Percentiles rank a stretch among this genome's conserved stretches.
These are phyloP conservation scores for Oligia strigilis DNA, from an alignment of 2,888 invertebrate species.

Conservation along the genomic window DNA sequence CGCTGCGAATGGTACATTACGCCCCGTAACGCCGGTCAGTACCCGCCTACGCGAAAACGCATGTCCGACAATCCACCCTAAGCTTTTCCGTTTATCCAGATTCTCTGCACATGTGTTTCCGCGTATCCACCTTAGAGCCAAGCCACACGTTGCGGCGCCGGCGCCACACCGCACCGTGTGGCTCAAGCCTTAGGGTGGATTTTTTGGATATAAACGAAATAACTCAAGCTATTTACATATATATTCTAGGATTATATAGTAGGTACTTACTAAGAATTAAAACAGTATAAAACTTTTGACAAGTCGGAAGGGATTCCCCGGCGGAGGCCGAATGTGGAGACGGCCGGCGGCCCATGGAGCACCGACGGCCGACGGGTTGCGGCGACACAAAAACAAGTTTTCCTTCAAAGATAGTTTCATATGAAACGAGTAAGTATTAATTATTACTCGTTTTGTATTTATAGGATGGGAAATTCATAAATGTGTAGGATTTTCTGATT, in stretches of 20 bases:
- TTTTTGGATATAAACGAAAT: too few relatives aligned
- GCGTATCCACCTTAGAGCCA: too few relatives aligned
- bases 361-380: background rate
- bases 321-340: background rate
- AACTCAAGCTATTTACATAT: background rate
- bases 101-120: too few relatives aligned
- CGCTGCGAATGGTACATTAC: too few relatives aligned
- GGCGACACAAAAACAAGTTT: conserved; percentile 40
- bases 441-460: conserved; percentile 2
- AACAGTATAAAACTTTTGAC: conserved; percentile 6
- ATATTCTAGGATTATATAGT: background rate
- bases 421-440: background rate
- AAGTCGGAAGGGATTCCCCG: conserved; percentile 49
- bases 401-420: background rate
- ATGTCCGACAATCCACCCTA: too few relatives aligned
- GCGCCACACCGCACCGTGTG: too few relatives aligned
- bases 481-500: conserved; percentile 14
- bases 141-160: too few relatives aligned
- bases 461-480: conserved; percentile 29
- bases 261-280: background rate
- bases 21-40: too few relatives aligned
- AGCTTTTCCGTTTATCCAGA: too few relatives aligned
- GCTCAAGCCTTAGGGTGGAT: too few relatives aligned
- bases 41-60: too few relatives aligned
- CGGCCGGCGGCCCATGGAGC: background rate